Base-by-base conservation (phyloP, 2,888 invertebrate species). In the Deilephila elpenor region DNA sequence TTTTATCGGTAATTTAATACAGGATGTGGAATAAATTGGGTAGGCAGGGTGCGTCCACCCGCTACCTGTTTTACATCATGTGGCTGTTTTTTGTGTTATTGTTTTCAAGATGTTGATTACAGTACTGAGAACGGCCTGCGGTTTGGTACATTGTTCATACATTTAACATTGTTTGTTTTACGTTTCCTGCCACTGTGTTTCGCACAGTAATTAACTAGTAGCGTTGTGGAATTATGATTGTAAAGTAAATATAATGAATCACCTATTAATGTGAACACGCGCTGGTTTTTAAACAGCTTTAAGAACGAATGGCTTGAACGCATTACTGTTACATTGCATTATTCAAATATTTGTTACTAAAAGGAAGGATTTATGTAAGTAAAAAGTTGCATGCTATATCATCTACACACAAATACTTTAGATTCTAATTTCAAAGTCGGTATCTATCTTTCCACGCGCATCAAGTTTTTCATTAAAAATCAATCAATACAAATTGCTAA, bases 11-110 rank as follows among this genome's bases (percentile, higher is more conserved):
- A 93, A 94, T 93, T 89, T 91, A 91, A 94, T 93, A 91, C 91
- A 88, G 81, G 94, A 94, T 94, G 93, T 94, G 90, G 90, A 91
- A 91, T 93, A 92, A 93, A 93, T 93, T 94, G 94, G 91, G 92
- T 91, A 93, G 91, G 87, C 91, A 88, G 93, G 93, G 94, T 92
- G 93, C 90, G 90, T 90, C 84, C 80, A 78, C 80, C 82, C 78
- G 93, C 93, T 94, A 94, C 94, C 94, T 93, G 93, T 93, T 93
- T 94, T 93, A 86, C 91, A 85, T 80, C 79, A 85, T 86, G 83
- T 89, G 91, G 78, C 76, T 78, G 78, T 80, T 82, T 80, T 81
- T 44, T 44, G 44, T 79, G 82, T 83, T 81, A 86, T 89, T 89
- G 87, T 89, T 89, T 89, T 86, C 82, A 80, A 81, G 80, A 85